Conservation (phyloP, 2,797 vertebrate species). For the Benthosema pterotum region DNA sequence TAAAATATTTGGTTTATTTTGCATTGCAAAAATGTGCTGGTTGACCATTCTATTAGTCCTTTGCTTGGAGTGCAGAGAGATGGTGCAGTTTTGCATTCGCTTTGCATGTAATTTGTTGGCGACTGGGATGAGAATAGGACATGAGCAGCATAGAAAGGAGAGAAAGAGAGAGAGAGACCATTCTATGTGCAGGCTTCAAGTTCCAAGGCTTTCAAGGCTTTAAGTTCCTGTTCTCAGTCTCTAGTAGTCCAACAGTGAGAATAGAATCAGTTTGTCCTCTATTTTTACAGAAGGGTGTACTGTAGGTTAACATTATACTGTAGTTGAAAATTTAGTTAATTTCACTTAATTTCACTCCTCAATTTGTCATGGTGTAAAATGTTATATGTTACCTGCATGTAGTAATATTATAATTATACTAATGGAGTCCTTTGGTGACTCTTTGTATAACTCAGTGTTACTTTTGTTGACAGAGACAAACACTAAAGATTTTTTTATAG, state of each 20-base stretch:
- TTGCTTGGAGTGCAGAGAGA: slow-evolving; percentile 32
- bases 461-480: too few species aligned
- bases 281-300: too few species aligned
- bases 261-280: slow-evolving; percentile 33
- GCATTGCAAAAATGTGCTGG: slow-evolving; percentile 63
- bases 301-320: too few species aligned
- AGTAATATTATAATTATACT: neutral
- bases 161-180: slow-evolving; percentile 61
- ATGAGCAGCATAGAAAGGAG: slow-evolving; percentile 71
- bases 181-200: slow-evolving; percentile 53
- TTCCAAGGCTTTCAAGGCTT: too few species aligned
- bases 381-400: neutral
- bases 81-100: slow-evolving; percentile 52
- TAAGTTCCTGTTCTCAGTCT: slow-evolving; percentile 58
- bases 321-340: neutral
- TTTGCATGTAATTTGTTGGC: slow-evolving; percentile 68
- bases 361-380: slow-evolving; percentile 7
- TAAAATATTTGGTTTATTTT: slow-evolving; percentile 56
- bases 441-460: too few species aligned
- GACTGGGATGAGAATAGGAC: slow-evolving; percentile 55
- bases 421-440: too few species aligned
- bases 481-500: too few species aligned
- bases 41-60: slow-evolving; percentile 26
- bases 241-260: slow-evolving; percentile 36
- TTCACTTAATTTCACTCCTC: neutral